A percentile compares a stretch with the other conserved stretches of the same genome.
These are phyloP conservation scores for Pristionchus fissidentatus DNA, from an alignment of 2,888 invertebrate genomes.

Conservation along the genomic window DNA sequence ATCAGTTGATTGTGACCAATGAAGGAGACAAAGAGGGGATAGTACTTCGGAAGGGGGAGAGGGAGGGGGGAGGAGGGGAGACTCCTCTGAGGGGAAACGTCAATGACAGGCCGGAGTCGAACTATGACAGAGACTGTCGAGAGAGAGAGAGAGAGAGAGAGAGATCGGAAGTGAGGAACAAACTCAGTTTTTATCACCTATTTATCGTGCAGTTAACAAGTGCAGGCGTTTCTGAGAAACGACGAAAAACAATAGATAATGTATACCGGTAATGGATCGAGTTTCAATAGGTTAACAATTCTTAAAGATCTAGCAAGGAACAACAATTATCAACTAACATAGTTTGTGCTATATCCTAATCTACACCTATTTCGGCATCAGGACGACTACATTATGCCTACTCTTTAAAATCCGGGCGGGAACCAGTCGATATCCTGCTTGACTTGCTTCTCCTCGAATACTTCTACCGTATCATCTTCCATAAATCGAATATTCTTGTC, in stretches of 20 bases:
- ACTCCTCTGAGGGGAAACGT: neutral
- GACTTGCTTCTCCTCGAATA: slow-evolving; percentile 83
- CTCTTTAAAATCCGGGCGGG: slow-evolving; percentile 70
- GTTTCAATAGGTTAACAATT: slow-evolving; percentile 23
- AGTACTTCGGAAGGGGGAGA: too few relatives aligned
- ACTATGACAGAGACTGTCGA: neutral
- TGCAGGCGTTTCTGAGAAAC: neutral
- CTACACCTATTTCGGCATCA: too few relatives aligned
- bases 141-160: neutral
- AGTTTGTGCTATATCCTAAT: neutral
- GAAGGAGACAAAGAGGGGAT: too few relatives aligned
- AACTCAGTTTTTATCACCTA: neutral
- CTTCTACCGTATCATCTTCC: slow-evolving; percentile 85
- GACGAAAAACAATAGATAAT: neutral
- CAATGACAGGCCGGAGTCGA: neutral
- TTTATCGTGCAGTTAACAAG: slow-evolving; percentile 5
- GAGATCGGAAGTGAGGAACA: neutral
- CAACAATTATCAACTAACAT: neutral
- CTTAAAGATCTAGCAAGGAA: neutral
- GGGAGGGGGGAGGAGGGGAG: slow-evolving; percentile 12
- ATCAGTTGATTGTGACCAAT: slow-evolving; percentile 18
- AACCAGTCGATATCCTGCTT: slow-evolving; percentile 83
- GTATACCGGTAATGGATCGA: neutral
- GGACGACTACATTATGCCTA: too few relatives aligned
- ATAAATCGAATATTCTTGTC: slow-evolving; percentile 70